Evolutionary conservation across 2,797 vertebrate genomes (phyloP), one percentile per base, ranked within the genome.

Genomic region (Huso huso): DNA sequence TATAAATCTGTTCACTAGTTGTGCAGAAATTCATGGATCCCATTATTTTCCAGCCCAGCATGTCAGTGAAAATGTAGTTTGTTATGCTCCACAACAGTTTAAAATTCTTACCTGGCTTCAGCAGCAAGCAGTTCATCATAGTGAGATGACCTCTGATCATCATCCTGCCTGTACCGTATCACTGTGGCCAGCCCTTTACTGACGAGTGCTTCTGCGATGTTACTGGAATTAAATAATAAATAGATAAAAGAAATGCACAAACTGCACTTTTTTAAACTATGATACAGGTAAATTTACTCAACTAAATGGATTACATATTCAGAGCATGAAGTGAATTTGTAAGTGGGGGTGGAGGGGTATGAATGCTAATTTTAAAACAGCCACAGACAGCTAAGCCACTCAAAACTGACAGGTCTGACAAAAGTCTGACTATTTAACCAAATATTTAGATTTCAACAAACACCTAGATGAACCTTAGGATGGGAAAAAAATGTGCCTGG

Each of bases 151-250:
- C 95, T 85, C 76, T 98, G 96, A 79, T 98, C 95, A 2, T 98
- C 95, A 15, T 98, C 96, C 74, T 98, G 95, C 70, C 96, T 90
- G 82, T 98, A 98, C 68, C 94, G 83, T 85, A 98, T 95, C 81
- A 94, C 90, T 0, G 94, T 96, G 72, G 95, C 96, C 49, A 97
- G 87, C 52, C 96, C 95, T 86, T 98, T 98, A 82, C 96, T 98
- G 78, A 98, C 90, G 67, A 98, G 87, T 11, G 96, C 96, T 78
- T 98, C 96, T 0, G 96, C 96, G 1, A 95, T 98, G 90, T 98
- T 97, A 76, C 96, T 98, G 86, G n/a, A 76, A 68, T 67, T 70
- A 49, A 12, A 55, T 59, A 13, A 62, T 51, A 51, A 4, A 9
- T 50, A 10, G 8, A 9, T 9, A 1, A 1, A 10, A 3, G 68